These are phyloP conservation scores for Scaptomyza caliginosa DNA, from an alignment of 2,888 invertebrate species.

Conservation along the genomic window DNA sequence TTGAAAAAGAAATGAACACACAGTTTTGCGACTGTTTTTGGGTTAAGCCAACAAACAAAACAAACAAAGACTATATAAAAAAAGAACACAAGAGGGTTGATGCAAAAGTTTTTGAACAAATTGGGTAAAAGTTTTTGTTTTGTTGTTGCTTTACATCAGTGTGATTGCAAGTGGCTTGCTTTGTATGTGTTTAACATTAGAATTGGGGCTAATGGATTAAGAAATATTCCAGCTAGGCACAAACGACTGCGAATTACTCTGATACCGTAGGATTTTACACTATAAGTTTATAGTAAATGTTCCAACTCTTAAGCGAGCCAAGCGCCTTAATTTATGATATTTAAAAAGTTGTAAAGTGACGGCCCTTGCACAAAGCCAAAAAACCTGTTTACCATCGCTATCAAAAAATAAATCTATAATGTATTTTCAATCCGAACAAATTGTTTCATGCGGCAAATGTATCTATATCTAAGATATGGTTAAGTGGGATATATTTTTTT, in stretches of 20 bases:
- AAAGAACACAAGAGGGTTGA: constrained; percentile 14
- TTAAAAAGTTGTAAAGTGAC: no score
- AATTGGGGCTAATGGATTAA: no score
- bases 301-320: no score
- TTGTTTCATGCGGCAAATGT: background rate
- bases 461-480: no score
- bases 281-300: no score
- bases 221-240: no score
- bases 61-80: background rate
- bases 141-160: constrained; percentile 25
- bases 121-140: constrained; percentile 26
- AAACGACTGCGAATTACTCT: no score
- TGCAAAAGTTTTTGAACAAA: constrained; percentile 32
- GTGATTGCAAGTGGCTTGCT: constrained; percentile 36
- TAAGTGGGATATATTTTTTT: no score
- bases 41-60: background rate
- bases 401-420: constrained; percentile 75
- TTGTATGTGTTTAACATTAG: constrained; percentile 19
- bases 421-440: constrained; percentile 35
- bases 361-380: no score
- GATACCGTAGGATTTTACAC: no score
- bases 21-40: constrained; percentile 18
- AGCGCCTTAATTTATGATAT: no score
- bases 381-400: no score
- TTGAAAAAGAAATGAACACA: constrained; percentile 9